phyloP scores from a whole-genome alignment of 2,113 vertebrate species.

The Circaetus cinerascens region DNA sequence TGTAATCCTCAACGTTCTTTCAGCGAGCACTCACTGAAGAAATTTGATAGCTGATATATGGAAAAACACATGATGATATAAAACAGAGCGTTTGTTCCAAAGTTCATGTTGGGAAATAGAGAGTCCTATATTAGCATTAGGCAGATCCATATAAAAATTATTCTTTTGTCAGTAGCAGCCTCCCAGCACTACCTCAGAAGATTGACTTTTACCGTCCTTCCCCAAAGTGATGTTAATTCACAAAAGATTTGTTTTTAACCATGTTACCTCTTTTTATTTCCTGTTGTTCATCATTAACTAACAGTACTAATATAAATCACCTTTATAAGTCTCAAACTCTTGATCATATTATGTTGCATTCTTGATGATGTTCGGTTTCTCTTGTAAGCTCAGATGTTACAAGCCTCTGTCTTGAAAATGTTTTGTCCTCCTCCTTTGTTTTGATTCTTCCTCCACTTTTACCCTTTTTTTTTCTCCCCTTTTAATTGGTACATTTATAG shows the following conservation, averaged over 20 bases:
- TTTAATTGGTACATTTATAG: background rate
- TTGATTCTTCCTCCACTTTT: background rate
- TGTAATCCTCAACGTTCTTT: background rate
- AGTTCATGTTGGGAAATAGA: background rate
- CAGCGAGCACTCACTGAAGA: background rate
- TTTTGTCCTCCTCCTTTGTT: background rate
- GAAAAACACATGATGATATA: background rate
- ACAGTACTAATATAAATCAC: background rate
- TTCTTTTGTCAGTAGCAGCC: background rate
- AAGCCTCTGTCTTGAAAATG: background rate
- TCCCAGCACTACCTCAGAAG: background rate
- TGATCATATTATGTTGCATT: background rate
- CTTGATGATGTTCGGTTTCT: background rate
- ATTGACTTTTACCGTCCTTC: background rate
- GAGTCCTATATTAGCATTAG: background rate
- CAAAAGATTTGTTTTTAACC: background rate
- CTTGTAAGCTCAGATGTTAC: background rate
- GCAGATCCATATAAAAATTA: background rate
- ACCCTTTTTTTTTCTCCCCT: background rate
- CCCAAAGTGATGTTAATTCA: background rate
- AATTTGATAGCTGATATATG: background rate
- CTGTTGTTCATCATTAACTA: background rate
- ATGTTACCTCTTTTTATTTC: background rate
- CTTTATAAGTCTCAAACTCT: background rate
- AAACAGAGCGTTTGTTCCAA: background rate